A percentile compares a stretch with the other conserved stretches of the same genome.
These are phyloP conservation scores for Prosopocoilus inquinatus DNA, from an alignment of 2,888 invertebrate species.

Conservation along the genomic window DNA sequence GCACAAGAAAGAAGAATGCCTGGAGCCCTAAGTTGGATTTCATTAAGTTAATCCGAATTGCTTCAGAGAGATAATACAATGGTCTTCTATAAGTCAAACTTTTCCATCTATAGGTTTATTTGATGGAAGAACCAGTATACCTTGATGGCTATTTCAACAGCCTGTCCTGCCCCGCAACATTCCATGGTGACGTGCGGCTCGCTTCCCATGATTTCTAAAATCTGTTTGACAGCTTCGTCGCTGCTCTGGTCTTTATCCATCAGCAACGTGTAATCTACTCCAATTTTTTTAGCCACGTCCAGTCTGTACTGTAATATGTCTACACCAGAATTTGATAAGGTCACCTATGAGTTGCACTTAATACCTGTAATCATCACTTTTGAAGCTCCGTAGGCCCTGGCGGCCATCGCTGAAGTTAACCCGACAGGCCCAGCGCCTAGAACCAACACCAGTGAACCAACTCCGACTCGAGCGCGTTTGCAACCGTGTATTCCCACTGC, in stretches of 20 bases:
- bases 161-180: constrained; percentile 82
- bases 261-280: constrained; percentile 70
- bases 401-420: constrained; percentile 73
- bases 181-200: constrained; percentile 79
- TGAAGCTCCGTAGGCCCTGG: constrained; percentile 82
- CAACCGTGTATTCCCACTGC: constrained; percentile 94
- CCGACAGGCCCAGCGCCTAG: constrained; percentile 90
- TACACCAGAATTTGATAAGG: constrained; percentile 38
- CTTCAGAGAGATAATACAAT: no score
- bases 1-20: no score
- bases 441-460: constrained; percentile 71
- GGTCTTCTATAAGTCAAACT: no score
- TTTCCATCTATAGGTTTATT: background rate
- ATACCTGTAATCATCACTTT: constrained; percentile 75
- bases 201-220: constrained; percentile 60
- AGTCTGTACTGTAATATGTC: constrained; percentile 72
- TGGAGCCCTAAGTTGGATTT: no score
- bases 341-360: background rate
- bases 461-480: constrained; percentile 72
- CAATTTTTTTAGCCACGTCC: constrained; percentile 72
- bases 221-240: constrained; percentile 57
- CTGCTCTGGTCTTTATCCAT: constrained; percentile 58
- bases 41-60: no score
- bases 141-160: constrained; percentile 71
- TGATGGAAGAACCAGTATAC: constrained; percentile 51